A percentile compares a stretch with the other conserved stretches of the same genome.
Evolutionary conservation across 2,888 invertebrate species (phyloP).

Genomic region (Ochropleura leucogaster): DNA sequence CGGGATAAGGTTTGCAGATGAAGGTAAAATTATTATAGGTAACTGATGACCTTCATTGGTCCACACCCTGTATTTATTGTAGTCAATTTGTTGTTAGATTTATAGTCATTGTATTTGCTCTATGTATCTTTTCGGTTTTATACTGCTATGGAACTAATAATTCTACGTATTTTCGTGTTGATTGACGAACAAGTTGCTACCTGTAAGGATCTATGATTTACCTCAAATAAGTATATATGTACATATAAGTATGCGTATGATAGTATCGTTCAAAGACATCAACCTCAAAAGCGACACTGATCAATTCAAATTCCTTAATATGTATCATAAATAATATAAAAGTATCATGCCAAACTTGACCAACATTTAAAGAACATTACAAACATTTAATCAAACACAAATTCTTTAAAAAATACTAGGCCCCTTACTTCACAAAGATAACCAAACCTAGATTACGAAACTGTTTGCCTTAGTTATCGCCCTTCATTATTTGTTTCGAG

Average conservation of each 20-base stretch:
- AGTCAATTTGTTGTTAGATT: conserved; percentile 1
- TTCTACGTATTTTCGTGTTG: not conserved
- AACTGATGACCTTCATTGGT: conserved; percentile 26
- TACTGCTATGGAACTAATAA: not conserved
- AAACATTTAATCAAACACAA: conserved; percentile 17
- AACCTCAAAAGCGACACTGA: not conserved
- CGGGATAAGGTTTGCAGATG: too few species aligned
- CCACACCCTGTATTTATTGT: conserved; percentile 33
- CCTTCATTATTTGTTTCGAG: conserved; percentile 84
- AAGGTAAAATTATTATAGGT: conserved; percentile 29
- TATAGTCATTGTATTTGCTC: not conserved
- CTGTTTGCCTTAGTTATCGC: conserved; percentile 83
- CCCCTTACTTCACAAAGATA: conserved; percentile 43
- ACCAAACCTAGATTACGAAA: conserved; percentile 75
- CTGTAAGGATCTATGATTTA: not conserved
- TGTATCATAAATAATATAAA: not conserved
- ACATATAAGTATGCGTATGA: not conserved
- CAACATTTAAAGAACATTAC: conserved; percentile 2
- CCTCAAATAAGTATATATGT: too few species aligned
- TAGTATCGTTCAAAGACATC: not conserved
- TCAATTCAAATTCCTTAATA: not conserved
- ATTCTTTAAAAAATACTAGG: conserved; percentile 36
- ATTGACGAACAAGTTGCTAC: not conserved
- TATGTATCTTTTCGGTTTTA: not conserved
- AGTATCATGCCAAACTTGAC: not conserved